Base-by-base conservation (phyloP, 2,113 vertebrate genomes). In the Anthoscopus minutus region DNA sequence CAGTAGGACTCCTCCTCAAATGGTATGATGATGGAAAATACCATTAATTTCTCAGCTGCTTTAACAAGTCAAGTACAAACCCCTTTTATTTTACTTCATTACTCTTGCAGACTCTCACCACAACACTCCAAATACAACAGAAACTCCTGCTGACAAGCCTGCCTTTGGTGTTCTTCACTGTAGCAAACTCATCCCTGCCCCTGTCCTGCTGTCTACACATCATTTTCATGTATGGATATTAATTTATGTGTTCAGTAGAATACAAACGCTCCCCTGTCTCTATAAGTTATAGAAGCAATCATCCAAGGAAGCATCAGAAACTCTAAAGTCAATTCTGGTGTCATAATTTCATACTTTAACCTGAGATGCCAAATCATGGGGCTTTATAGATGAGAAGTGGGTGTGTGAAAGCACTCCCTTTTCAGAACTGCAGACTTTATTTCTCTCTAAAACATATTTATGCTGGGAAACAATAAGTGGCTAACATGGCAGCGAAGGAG, bases 211-310 rank as follows among this genome's bases (percentile, higher is more conserved):
- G 88, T 91, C 89, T 90, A 73, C 67, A 57, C 94, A 96, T 94
- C 70, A 9, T 97, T 98, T 96, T 97, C 97, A 95, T 96, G 96
- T 96, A 96, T 97, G 96, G 97, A 96, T 98, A 97, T 98, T 98
- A 98, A 98, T 98, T 98, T 98, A 98, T 97, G 96, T 98, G 96
- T 97, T 97, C 96, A 81, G 96, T 97, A 96, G 97, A 97, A 97
- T 97, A 97, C 97, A 97, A 98, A 97, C 27, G 91, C 88, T 97
- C 92, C 82, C 95, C 97, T 98, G 97, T 97, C 97, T 97, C 97
- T 91, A 89, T 98, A 98, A 98, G 97, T 98, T 98, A 98, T 98
- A 97, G 98, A 97, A 98, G 98, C 97, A 98, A 98, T 98, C 98
- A 97, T 94, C 97, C 96, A 97, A 97, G 97, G 98, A 97, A 97